Evolutionary conservation across 2,113 vertebrate species (phyloP).

Genomic region (Agelaius tricolor): DNA sequence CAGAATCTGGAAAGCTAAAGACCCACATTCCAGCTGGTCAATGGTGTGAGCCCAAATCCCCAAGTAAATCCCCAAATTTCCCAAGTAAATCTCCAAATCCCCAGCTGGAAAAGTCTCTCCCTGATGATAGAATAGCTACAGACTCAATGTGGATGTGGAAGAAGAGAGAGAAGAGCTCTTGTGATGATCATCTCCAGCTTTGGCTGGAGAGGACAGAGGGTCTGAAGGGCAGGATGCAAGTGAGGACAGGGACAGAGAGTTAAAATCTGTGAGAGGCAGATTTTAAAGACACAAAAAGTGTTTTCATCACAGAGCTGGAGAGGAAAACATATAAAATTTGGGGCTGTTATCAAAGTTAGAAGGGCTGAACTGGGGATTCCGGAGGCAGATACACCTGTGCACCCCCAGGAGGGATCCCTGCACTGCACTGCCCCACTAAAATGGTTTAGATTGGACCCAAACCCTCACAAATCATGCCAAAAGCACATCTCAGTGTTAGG

Average conservation of each 20-base stretch:
- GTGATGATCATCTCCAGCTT: not conserved
- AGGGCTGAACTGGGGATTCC: not conserved
- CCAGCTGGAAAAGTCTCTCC: not conserved
- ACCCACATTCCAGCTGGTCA: rapidly evolving
- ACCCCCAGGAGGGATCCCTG: not conserved
- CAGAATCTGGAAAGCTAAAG: not conserved
- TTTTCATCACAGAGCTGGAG: not conserved
- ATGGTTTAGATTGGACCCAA: not conserved
- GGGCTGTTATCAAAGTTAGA: not conserved
- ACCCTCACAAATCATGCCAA: not conserved
- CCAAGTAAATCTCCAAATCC: no score
- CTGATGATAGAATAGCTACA: not conserved
- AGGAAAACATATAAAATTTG: not conserved
- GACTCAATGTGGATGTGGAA: not conserved
- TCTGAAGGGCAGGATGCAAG: not conserved
- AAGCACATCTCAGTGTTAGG: not conserved
- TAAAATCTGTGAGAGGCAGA: not conserved
- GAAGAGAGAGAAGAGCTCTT: not conserved
- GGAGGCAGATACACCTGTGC: rapidly evolving
- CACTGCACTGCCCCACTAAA: not conserved
- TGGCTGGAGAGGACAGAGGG: not conserved
- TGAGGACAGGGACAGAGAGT: not conserved
- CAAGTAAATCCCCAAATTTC: no score
- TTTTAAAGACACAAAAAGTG: rapidly evolving
- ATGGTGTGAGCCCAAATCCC: not conserved